Evolutionary conservation across 2,888 invertebrate species (phyloP), one percentile per base, ranked within the genome.

Genomic region (Hydropsyche betteni): DNA sequence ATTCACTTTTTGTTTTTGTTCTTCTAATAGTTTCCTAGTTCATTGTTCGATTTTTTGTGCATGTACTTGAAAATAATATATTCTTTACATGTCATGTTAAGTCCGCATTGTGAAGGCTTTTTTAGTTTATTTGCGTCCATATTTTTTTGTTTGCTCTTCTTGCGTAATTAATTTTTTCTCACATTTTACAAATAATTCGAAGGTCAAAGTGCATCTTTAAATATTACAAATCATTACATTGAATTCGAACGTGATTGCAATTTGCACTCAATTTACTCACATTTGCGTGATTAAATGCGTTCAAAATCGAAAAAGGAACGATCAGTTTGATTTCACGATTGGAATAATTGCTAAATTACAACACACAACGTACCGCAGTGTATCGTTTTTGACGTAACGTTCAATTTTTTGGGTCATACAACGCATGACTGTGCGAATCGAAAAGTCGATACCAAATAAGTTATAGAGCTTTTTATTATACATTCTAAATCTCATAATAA

Each of bases 361-460:
- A 55, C 55, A 55, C 4, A 8, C 10, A 4, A 44, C 44, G 44
- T 44, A 44, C 44, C 44, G 44, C n/a, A 7, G 55, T 55, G 16
- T 55, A 55, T 55, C 55, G 55, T 16, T 55, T 55, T 16, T 16
- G 64, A 64, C 64, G 64, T 64, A 64, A 64, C 36, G 12, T 5
- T 64, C 34, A 5, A 24, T 64, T 55, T 55, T 64, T 64, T 64
- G 64, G 64, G 64, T 64, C 64, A 64, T 36, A 64, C 64, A 64
- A 64, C 64, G 64, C 64, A 64, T 64, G 64, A 64, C 64, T 64
- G 8, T 64, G 64, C 36, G 64, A 64, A 64, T 64, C 12, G 64
- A 64, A 64, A 64, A 64, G 34, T 64, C 64, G 64, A 64, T 64
- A 36, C 10, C 44, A 8, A 44, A 44, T 8, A 55, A 12, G 55